These are phyloP conservation scores for Clistopyga incitator DNA, from an alignment of 2,888 invertebrate species.

Conservation along the genomic window DNA sequence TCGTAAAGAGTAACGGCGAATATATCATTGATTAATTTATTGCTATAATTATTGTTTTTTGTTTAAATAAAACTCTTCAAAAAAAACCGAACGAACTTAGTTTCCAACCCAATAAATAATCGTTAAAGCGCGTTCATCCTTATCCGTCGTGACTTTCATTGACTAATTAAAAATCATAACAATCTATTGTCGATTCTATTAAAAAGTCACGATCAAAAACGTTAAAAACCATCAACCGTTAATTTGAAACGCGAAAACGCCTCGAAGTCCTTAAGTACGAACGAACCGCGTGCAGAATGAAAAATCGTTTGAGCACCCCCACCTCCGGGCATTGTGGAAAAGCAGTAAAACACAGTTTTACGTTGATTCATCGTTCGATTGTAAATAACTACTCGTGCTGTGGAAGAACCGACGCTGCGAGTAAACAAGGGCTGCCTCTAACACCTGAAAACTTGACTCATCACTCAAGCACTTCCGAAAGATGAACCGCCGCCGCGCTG, in stretches of 20 bases:
- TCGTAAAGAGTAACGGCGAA: no score
- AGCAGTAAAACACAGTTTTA: background rate
- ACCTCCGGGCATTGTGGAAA: background rate
- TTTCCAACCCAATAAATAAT: no score
- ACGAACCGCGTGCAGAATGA: background rate
- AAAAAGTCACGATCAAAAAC: no score
- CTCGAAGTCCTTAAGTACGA: background rate
- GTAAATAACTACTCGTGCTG: conserved; percentile 25
- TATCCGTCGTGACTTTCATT: no score
- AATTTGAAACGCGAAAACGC: no score
- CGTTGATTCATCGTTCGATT: conserved; percentile 17
- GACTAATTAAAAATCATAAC: no score
- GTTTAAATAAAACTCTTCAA: no score
- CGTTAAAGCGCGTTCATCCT: no score
- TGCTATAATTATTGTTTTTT: no score
- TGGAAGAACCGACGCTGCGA: background rate
- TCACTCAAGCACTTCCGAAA: conserved; percentile 18
- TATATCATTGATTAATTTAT: no score
- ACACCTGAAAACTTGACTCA: conserved; percentile 16
- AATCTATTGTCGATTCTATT: background rate
- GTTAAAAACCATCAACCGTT: no score
- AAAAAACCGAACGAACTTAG: no score
- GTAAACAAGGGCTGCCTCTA: conserved; percentile 6
- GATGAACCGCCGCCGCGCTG: background rate
- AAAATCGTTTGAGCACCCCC: background rate